Percentiles rank a stretch among this genome's conserved stretches.
Conservation (phyloP, 2,797 vertebrate genomes). For the Ctenochaetus hawaiiensis region DNA sequence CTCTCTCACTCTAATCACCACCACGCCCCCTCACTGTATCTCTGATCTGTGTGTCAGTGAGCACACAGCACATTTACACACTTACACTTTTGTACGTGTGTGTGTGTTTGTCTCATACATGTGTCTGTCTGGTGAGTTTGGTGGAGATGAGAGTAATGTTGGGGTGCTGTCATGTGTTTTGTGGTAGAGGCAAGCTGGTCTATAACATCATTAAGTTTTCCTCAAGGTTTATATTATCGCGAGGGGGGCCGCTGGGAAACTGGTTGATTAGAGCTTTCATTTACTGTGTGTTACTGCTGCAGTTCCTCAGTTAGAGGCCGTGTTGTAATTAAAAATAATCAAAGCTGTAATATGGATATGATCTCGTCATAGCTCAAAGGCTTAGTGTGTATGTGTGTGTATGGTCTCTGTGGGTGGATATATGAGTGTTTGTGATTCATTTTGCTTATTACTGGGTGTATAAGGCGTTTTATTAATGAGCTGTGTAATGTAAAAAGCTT, state of each 20-base stretch:
- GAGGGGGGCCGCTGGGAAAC: slow-evolving; percentile 40
- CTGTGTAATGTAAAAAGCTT: slow-evolving; percentile 61
- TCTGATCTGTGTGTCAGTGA: slow-evolving; percentile 28
- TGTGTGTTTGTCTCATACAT: slow-evolving; percentile 31
- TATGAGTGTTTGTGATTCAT: slow-evolving; percentile 56
- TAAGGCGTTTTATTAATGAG: slow-evolving; percentile 61
- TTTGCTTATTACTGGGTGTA: slow-evolving; percentile 55
- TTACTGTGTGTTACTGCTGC: slow-evolving; percentile 45
- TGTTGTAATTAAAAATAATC: slow-evolving; percentile 70
- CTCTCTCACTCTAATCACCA: slow-evolving; percentile 38
- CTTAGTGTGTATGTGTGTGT: slow-evolving; percentile 22
- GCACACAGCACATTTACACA: slow-evolving; percentile 2
- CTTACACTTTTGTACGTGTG: slow-evolving; percentile 21
- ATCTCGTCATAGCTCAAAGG: slow-evolving; percentile 51
- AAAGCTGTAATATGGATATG: slow-evolving; percentile 51
- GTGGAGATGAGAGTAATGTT: slow-evolving; percentile 66
- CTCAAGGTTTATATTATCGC: slow-evolving; percentile 42
- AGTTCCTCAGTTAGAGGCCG: slow-evolving; percentile 49
- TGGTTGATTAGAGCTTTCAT: slow-evolving; percentile 63
- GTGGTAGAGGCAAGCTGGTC: slow-evolving; percentile 56
- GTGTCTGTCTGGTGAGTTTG: slow-evolving; percentile 66
- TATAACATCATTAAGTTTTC: slow-evolving; percentile 66
- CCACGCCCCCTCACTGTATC: slow-evolving; percentile 36
- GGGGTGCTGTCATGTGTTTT: slow-evolving; percentile 63
- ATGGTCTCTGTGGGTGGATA: slow-evolving; percentile 25